These are phyloP conservation scores for Dynastes hyllus DNA, from an alignment of 2,888 invertebrate genomes.

Conservation along the genomic window DNA sequence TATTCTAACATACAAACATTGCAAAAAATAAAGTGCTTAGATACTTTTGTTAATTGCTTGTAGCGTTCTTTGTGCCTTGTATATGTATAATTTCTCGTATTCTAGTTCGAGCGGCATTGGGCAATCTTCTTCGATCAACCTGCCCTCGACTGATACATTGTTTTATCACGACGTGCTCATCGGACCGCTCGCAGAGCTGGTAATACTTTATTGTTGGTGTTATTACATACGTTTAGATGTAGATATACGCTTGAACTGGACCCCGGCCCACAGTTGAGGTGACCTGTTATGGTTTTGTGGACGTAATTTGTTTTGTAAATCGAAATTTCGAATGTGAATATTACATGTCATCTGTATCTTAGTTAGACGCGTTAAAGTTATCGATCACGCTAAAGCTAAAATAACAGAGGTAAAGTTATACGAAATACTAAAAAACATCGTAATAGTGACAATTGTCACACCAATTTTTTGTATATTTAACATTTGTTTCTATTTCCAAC, in stretches of 20 bases:
- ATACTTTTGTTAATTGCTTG: slow-evolving; percentile 10
- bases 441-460: no score
- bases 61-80: not conserved
- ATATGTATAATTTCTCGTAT: slow-evolving; percentile 16
- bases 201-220: slow-evolving; percentile 55
- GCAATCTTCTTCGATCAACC: slow-evolving; percentile 31
- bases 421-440: no score
- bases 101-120: slow-evolving; percentile 15
- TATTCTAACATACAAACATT: no score
- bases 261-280: slow-evolving; percentile 27
- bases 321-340: slow-evolving; percentile 34
- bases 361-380: not conserved
- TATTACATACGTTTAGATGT: slow-evolving; percentile 52
- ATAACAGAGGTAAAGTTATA: no score
- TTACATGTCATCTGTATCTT: slow-evolving; percentile 3
- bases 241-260: slow-evolving; percentile 45
- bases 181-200: slow-evolving; percentile 57
- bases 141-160: slow-evolving; percentile 54
- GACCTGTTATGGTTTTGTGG: slow-evolving; percentile 33
- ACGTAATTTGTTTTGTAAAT: slow-evolving; percentile 44
- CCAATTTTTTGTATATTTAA: no score
- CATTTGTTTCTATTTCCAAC: no score
- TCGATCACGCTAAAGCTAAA: no score
- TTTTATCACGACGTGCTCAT: slow-evolving; percentile 57
- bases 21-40: not conserved